Evolutionary conservation across 1,140 invertebrate species (phyloP).

Genomic region (Cryptotermes secundus): DNA sequence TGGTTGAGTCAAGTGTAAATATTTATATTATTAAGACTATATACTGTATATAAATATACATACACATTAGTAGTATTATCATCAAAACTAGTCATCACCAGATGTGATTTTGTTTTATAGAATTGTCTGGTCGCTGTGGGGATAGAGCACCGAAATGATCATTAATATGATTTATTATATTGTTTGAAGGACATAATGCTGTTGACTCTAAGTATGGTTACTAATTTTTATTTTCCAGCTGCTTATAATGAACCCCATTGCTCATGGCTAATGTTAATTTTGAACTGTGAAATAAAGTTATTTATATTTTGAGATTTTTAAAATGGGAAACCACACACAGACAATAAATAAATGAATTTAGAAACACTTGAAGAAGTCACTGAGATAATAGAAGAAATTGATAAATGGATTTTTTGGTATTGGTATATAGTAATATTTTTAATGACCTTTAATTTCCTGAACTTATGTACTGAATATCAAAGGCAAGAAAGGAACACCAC

Average conservation of each 20-base stretch:
- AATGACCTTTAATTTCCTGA: not conserved
- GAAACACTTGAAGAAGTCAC: not conserved
- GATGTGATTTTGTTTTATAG: conserved; percentile 29
- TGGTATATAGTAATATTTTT: conserved; percentile 9
- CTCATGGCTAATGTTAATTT: not conserved
- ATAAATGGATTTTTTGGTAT: not conserved
- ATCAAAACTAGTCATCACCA: conserved; percentile 25
- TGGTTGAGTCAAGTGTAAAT: not conserved
- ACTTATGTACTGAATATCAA: not conserved
- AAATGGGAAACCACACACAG: conserved; percentile 16
- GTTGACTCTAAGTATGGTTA: not conserved
- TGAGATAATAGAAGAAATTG: not conserved
- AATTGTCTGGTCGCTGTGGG: not conserved
- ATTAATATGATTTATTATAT: not conserved
- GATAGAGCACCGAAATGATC: not conserved
- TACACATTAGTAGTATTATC: conserved; percentile 20
- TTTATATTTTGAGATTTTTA: conserved; percentile 11
- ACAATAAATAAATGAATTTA: not conserved
- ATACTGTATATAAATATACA: conserved; percentile 14
- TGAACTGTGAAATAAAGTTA: not conserved
- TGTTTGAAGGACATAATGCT: not conserved
- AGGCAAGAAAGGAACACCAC: not conserved
- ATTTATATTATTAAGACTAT: conserved; percentile 11
- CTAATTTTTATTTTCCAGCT: not conserved
- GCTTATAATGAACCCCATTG: not conserved